Evolutionary conservation across 2,888 invertebrate genomes (phyloP).

Genomic region (Dorcus parallelipipedus): DNA sequence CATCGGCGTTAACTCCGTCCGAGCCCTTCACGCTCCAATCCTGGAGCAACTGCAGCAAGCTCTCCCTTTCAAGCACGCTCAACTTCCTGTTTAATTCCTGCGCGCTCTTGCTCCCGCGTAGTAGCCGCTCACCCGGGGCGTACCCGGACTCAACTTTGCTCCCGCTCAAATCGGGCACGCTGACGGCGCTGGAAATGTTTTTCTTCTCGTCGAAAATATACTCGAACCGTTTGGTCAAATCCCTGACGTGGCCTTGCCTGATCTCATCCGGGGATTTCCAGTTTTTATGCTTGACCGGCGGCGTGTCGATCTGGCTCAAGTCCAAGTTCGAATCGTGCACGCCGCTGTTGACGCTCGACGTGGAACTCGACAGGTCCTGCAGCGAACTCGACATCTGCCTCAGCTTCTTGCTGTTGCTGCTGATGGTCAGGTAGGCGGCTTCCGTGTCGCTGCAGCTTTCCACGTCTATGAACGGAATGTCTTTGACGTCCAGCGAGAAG

Average conservation of each 20-base stretch:
- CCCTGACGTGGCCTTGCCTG: constrained; percentile 65
- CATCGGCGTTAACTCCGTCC: constrained; percentile 27
- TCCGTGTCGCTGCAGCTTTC: constrained; percentile 32
- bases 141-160: neutral
- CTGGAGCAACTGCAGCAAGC: constrained; percentile 45
- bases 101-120: constrained; percentile 35
- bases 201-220: constrained; percentile 37
- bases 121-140: neutral
- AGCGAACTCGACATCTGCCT: constrained; percentile 41
- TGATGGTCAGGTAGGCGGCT: constrained; percentile 23
- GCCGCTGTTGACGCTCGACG: constrained; percentile 45
- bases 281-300: constrained; percentile 50
- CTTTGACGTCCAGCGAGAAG: constrained; percentile 42
- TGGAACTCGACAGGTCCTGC: constrained; percentile 48
- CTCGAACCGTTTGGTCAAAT: constrained; percentile 67
- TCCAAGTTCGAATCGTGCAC: constrained; percentile 46
- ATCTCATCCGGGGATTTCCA: constrained; percentile 71
- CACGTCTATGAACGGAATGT: constrained; percentile 33
- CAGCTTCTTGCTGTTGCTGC: constrained; percentile 35
- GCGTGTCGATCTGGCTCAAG: constrained; percentile 42
- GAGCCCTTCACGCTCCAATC: constrained; percentile 48
- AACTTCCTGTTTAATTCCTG: constrained; percentile 43
- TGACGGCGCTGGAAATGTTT: constrained; percentile 34
- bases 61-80: constrained; percentile 45
- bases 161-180: constrained; percentile 39